Conservation (phyloP, 2,113 vertebrate species). For the Menura novaehollandiae region DNA sequence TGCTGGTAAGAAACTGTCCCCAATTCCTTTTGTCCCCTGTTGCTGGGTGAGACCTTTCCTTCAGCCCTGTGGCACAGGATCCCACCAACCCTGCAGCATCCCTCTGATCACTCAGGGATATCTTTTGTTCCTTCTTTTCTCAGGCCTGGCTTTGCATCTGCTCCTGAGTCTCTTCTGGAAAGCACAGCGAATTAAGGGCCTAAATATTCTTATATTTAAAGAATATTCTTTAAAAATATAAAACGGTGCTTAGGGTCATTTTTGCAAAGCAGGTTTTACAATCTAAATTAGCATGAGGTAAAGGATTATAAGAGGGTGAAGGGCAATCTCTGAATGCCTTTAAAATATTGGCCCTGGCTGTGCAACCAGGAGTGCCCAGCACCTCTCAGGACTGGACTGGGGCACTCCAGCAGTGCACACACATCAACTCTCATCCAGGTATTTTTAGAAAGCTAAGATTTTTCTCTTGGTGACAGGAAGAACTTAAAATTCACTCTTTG, state of each 20-base stretch:
- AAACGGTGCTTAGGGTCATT: neutral
- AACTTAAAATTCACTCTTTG: neutral
- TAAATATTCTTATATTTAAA: neutral
- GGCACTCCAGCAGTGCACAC: neutral
- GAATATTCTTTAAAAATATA: neutral
- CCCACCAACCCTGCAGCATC: neutral
- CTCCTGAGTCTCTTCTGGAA: neutral
- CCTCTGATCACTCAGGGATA: neutral
- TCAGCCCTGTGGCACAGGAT: neutral
- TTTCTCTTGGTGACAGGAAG: neutral
- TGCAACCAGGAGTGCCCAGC: neutral
- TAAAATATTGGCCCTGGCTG: neutral
- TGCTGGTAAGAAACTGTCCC: neutral
- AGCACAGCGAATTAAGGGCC: neutral
- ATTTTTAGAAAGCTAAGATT: neutral
- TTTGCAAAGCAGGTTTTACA: neutral
- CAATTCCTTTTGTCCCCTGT: too few species aligned
- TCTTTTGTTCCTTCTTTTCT: neutral
- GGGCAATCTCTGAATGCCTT: neutral
- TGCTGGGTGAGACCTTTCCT: neutral
- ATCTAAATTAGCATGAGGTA: neutral
- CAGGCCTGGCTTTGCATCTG: neutral
- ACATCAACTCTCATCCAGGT: neutral
- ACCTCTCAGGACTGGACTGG: neutral
- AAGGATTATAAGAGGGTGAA: neutral